Evolutionary conservation across 2,888 invertebrate genomes (phyloP).

Genomic region (Sphaerophoria rueppellii): DNA sequence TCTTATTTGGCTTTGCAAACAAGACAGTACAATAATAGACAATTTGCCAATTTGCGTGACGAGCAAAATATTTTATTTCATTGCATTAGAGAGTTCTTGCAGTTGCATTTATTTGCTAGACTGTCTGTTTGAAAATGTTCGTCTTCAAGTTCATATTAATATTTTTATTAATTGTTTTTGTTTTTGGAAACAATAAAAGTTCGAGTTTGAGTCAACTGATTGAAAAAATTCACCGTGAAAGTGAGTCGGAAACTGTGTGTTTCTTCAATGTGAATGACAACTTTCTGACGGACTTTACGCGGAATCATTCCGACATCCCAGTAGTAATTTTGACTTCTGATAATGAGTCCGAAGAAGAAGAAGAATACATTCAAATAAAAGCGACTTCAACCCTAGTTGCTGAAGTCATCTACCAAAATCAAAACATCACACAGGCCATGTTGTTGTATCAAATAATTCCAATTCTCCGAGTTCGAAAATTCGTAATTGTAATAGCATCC

Average conservation of each 20-base stretch:
- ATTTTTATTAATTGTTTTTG: neutral
- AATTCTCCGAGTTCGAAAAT: slow-evolving; percentile 20
- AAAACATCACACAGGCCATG: neutral
- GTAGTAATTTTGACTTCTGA: slow-evolving; percentile 1
- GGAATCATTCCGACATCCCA: neutral
- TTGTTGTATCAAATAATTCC: neutral
- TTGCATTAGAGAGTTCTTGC: neutral
- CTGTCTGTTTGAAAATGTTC: slow-evolving; percentile 37
- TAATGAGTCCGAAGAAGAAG: neutral
- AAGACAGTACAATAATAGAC: too few relatives aligned
- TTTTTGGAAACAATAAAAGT: slow-evolving; percentile 4
- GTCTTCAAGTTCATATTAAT: neutral
- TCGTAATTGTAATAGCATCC: slow-evolving; percentile 11
- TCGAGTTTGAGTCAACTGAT: slow-evolving; percentile 19
- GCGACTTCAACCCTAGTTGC: slow-evolving; percentile 9
- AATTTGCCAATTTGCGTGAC: neutral
- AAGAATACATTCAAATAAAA: neutral
- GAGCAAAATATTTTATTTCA: neutral
- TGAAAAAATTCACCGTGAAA: slow-evolving; percentile 24
- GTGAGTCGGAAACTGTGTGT: slow-evolving; percentile 17
- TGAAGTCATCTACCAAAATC: neutral
- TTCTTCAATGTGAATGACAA: neutral
- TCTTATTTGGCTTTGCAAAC: too few relatives aligned
- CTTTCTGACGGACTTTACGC: neutral
- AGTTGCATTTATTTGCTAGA: neutral